Percentiles rank a stretch among this genome's conserved stretches.
Evolutionary conservation across 1,140 invertebrate species (phyloP).

Genomic region (Metaphire vulgaris): DNA sequence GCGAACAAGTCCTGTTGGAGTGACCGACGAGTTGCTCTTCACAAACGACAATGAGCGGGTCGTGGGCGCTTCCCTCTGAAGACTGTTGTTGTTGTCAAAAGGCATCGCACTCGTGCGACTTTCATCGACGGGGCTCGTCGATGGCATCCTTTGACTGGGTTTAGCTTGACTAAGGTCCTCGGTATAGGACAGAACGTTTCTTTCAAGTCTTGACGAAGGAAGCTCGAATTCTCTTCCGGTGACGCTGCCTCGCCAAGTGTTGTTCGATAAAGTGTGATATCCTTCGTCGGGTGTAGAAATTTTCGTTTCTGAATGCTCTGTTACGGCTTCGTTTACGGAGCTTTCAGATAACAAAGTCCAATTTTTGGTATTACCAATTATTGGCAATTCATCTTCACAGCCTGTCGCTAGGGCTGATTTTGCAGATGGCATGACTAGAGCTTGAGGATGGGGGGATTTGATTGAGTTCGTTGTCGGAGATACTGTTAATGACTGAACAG

Average conservation of each 20-base stretch:
- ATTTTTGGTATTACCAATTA: neutral
- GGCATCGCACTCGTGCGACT: no score
- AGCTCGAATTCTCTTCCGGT: neutral
- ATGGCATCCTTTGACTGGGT: no score
- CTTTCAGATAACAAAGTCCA: neutral
- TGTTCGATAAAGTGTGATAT: neutral
- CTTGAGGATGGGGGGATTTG: neutral
- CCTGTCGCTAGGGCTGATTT: neutral
- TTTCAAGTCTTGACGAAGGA: neutral
- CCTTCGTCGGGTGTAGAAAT: neutral
- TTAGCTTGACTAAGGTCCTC: no score
- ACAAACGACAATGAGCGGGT: neutral
- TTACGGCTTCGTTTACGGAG: neutral
- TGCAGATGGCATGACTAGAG: neutral
- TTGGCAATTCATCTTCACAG: neutral
- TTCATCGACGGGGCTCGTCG: neutral
- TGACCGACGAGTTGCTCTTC: neutral
- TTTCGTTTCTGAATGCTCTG: neutral
- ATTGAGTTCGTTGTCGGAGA: neutral
- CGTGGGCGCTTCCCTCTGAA: no score
- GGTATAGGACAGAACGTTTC: neutral
- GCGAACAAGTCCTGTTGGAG: neutral
- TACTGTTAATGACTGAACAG: no score
- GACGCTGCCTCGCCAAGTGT: neutral
- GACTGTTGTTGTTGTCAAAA: no score